Evolutionary conservation across 2,888 invertebrate species (phyloP).

Genomic region (Acholoe squamosa): DNA sequence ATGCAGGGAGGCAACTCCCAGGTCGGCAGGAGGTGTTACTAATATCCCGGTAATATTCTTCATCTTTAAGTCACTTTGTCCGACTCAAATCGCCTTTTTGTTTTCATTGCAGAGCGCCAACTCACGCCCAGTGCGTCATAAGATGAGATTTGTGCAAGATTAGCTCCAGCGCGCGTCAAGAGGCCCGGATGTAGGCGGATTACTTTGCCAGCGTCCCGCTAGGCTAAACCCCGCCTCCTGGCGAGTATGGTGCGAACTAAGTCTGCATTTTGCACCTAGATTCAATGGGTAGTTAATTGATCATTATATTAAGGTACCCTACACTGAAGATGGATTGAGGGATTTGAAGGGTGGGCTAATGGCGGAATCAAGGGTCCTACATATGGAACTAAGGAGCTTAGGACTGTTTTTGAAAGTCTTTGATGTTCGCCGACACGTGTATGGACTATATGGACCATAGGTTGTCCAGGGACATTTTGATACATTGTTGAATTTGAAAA

Average conservation of each 20-base stretch:
- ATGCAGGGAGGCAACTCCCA: not conserved
- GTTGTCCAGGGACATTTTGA: too few relatives aligned
- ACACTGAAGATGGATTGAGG: not conserved
- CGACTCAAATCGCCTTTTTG: not conserved
- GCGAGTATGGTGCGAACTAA: not conserved
- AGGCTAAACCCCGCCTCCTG: slow-evolving; percentile 30
- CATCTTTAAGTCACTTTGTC: not conserved
- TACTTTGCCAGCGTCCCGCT: slow-evolving; percentile 16
- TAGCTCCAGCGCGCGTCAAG: not conserved
- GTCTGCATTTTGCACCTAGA: not conserved
- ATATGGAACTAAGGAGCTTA: not conserved
- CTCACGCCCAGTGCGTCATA: slow-evolving; percentile 26
- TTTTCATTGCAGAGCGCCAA: not conserved
- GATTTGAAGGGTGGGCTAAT: not conserved
- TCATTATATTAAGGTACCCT: slow-evolving; percentile 6
- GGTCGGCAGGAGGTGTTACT: too few relatives aligned
- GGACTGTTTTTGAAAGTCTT: not conserved
- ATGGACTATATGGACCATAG: too few relatives aligned
- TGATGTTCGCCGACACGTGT: not conserved
- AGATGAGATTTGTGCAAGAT: slow-evolving; percentile 9
- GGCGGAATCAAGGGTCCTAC: slow-evolving; percentile 10
- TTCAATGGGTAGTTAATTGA: not conserved
- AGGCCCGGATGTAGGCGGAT: slow-evolving; percentile 20
- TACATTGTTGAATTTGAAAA: too few relatives aligned
- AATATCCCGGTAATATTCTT: not conserved